Percentiles rank a stretch among this genome's conserved stretches.
These are phyloP conservation scores for Callorhinus ursinus DNA, from an alignment of 2,113 vertebrate genomes.

Conservation along the genomic window DNA sequence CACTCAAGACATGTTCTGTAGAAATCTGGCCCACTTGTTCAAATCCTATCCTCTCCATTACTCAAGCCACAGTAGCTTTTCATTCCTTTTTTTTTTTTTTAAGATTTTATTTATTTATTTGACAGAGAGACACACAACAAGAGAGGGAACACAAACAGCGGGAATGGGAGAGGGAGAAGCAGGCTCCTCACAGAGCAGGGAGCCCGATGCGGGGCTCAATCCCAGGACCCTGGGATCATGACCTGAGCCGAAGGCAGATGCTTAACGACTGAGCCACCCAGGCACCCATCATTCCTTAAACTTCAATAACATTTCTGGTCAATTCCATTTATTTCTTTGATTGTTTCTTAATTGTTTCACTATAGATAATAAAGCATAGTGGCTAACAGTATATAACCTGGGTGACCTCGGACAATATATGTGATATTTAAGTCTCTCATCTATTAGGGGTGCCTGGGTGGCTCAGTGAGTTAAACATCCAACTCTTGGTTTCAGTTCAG, in stretches of 20 bases:
- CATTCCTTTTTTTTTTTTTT: neutral
- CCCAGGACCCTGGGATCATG: too few relatives aligned
- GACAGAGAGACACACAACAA: too few relatives aligned
- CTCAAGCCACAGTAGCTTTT: neutral
- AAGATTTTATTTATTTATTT: too few relatives aligned
- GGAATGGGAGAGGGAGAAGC: too few relatives aligned
- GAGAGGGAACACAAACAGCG: too few relatives aligned
- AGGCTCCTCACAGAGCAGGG: too few relatives aligned
- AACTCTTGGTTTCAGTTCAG: neutral
- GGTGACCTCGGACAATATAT: neutral
- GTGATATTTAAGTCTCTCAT: neutral
- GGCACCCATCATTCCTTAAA: slow-evolving; percentile 8
- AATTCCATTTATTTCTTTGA: neutral
- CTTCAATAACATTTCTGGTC: neutral
- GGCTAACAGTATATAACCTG: neutral
- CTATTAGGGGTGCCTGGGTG: neutral
- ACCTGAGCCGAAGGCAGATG: too few relatives aligned
- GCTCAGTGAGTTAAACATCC: neutral
- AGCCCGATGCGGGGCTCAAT: too few relatives aligned
- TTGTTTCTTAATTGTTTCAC: slow-evolving; percentile 46
- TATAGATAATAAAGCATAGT: slow-evolving; percentile 3
- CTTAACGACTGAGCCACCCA: too few relatives aligned
- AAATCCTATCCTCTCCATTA: neutral
- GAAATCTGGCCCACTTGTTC: slow-evolving; percentile 34
- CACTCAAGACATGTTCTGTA: slow-evolving; percentile 15